Evolutionary conservation across 1,140 invertebrate species (phyloP), one percentile per base, ranked within the genome.

Genomic region (Drosophila persimilis): DNA sequence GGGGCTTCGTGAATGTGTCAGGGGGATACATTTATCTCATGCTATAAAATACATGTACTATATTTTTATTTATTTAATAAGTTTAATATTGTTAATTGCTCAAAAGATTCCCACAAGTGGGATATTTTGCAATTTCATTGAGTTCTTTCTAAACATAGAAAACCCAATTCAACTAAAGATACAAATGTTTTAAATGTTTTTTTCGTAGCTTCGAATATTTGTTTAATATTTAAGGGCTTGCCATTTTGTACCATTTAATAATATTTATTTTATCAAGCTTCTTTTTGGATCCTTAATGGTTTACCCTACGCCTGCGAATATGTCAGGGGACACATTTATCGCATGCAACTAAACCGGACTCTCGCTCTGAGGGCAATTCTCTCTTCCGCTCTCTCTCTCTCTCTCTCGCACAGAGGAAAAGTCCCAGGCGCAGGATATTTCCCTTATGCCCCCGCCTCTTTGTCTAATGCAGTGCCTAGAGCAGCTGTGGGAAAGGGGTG

Each of bases 311-410:
- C 45, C 24, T 13, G 11, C 11, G 11, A 39, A 39, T 13, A 13
- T 39, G 11, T 39, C 35, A 39, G 35, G 11, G 3, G 35, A 13
- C 35, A 50, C 24, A 43, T 54, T 55, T 81, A 1, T 81, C 24
- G 79, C 79, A 83, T 83, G 79, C 79, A 74, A 83, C 22, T 71
- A 63, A 44, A n/a, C 0, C 2, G 5, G 2, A 26, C 35, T 46
- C 45, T 50, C 45, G n/a, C 58, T 26, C 1, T 9, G 0, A 22
- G 71, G 80, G 80, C 78, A 84, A 84, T 83, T 84, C 48, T 83
- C 78, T 81, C 79, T 39, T 7, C 3, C 3, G 13, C 22, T 47
- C 57, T 41, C 22, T 51, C 22, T 47, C 57, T 41, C 22, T 51
- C 53, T 50, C 47, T 29, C 26, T n/a, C 3, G 35, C 11, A 11